Percentiles rank a stretch among this genome's conserved stretches.
Evolutionary conservation across 2,888 invertebrate genomes (phyloP).

Genomic region (Ommatoiulus sabulosus): DNA sequence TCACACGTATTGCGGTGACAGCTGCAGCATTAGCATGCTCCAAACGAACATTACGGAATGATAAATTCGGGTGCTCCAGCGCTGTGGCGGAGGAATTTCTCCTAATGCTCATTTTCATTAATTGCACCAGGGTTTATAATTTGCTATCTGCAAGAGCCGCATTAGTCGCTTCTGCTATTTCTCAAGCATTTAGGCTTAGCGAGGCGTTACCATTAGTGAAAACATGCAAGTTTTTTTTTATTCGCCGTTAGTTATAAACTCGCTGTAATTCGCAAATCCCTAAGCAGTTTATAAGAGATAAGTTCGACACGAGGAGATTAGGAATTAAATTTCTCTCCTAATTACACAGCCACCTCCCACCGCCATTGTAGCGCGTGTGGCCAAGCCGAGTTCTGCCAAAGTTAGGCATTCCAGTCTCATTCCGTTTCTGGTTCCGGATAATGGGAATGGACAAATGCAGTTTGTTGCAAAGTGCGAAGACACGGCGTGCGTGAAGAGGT

Average conservation of each 20-base stretch:
- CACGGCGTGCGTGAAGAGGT: constrained; percentile 5
- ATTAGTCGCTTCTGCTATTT: background rate
- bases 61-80: constrained; percentile 11
- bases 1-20: constrained; percentile 35
- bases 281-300: constrained; percentile 8
- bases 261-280: constrained; percentile 22
- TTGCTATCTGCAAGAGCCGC: background rate
- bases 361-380: background rate
- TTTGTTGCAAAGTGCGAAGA: constrained; percentile 27
- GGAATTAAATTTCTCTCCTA: constrained; percentile 29
- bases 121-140: constrained; percentile 3
- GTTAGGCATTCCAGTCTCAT: constrained; percentile 30
- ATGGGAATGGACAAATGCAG: constrained; percentile 40
- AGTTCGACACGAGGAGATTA: background rate
- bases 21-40: background rate
- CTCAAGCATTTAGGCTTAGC: background rate
- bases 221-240: background rate
- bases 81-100: background rate
- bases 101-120: constrained; percentile 30
- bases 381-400: background rate
- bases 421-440: constrained; percentile 7
- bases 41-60: background rate
- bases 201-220: background rate
- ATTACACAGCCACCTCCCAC: background rate
- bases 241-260: background rate